Evolutionary conservation across 2,797 vertebrate genomes (phyloP), one percentile per base, ranked within the genome.

Genomic region (Diplodus sargus): DNA sequence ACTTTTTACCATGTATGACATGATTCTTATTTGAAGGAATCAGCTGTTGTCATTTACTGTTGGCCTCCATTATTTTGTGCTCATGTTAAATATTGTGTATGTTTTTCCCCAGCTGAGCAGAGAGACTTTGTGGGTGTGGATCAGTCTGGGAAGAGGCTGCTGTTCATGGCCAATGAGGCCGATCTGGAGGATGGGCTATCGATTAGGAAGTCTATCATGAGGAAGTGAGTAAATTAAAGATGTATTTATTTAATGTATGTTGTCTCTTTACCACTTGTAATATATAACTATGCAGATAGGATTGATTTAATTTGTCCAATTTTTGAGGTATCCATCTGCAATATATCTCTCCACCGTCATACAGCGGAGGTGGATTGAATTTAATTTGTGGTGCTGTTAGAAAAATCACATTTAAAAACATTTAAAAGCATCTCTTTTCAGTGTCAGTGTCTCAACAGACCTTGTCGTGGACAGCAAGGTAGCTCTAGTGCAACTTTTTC

Each of bases 91-190:
- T 71, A 2, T 60, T 79, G 39, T 76, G 17, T 72, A 2, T 73
- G 51, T 72, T 66, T 75, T 54, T 15, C 28, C 1, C n/a, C 93
- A 99, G 98, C 96, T 91, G 98, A 99, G 90, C 98, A 99, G 86
- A 96, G 97, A 10, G 98, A 99, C 94, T 99, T 99, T 92, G 95
- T 99, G 77, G 98, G 98, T 63, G 96, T 99, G 87, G 98, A 99
- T 86, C 94, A 94, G 83, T 97, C 97, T 6, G 97, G 97, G 77
- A 97, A 97, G 89, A 95, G 97, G 84, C 95, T 99, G 80, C 96
- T 99, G 85, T 99, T 99, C 90, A 96, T 99, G 97, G 97, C 97
- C 91, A 99, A 99, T 76, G 98, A 99, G 94, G 98, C 97, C 7
- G 98, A 99, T 92, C 93, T 99, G 95, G 97, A 99, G 85, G 97